phyloP scores from a whole-genome alignment of 2,888 invertebrate species.

The Drosophila subquinaria region DNA sequence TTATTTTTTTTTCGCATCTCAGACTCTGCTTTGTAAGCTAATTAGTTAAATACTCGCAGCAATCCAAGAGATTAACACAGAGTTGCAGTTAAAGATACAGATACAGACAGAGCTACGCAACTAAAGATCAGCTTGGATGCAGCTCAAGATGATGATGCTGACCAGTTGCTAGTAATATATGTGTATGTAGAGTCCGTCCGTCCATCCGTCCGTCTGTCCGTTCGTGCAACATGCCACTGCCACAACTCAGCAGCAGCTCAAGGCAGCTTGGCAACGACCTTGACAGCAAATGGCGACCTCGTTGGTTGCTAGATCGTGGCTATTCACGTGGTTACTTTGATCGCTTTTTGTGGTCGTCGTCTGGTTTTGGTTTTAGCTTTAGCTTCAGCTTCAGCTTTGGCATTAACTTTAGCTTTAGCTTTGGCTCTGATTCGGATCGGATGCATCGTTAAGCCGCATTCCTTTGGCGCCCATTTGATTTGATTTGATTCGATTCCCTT shows the following conservation, averaged over 20 bases:
- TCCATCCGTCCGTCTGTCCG: background rate
- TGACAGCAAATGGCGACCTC: slow-evolving; percentile 62
- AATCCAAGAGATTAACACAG: slow-evolving; percentile 1
- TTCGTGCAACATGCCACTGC: slow-evolving; percentile 26
- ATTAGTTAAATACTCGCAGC: slow-evolving; percentile 45
- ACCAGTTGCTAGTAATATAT: too few relatives aligned
- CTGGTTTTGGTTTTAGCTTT: slow-evolving; percentile 9
- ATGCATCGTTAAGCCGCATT: slow-evolving; percentile 57
- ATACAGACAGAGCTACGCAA: background rate
- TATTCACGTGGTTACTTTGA: slow-evolving; percentile 22
- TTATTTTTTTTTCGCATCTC: background rate
- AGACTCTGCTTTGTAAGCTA: slow-evolving; percentile 24
- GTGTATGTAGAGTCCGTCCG: background rate
- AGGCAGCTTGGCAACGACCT: slow-evolving; percentile 63
- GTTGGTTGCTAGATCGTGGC: slow-evolving; percentile 54
- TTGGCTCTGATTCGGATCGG: slow-evolving; percentile 25
- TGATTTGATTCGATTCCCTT: slow-evolving; percentile 57
- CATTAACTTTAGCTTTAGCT: slow-evolving; percentile 8
- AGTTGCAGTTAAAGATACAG: slow-evolving; percentile 8
- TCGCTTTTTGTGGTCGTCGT: slow-evolving; percentile 28
- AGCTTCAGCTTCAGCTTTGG: background rate
- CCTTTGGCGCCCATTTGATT: slow-evolving; percentile 70
- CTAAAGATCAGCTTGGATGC: slow-evolving; percentile 52
- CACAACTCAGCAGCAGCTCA: slow-evolving; percentile 42
- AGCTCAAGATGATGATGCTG: slow-evolving; percentile 5